These are phyloP conservation scores for Lithophane ornitopus DNA, from an alignment of 2,888 invertebrate species.

Conservation along the genomic window DNA sequence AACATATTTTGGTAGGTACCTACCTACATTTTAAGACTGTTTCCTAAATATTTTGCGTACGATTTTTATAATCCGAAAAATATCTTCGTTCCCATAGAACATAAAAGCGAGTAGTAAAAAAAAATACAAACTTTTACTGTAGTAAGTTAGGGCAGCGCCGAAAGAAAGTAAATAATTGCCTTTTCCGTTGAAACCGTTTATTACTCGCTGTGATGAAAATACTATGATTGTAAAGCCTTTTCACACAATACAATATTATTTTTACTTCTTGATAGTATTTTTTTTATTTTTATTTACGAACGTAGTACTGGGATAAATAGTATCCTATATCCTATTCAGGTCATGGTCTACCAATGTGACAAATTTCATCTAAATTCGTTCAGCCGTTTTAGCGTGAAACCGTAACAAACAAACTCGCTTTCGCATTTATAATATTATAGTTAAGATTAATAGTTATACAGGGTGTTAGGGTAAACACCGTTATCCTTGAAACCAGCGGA, in stretches of 20 bases:
- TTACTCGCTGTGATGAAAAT: constrained; percentile 44
- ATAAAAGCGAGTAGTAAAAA: background rate
- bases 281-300: background rate
- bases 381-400: too few species aligned
- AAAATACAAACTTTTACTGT: constrained; percentile 7
- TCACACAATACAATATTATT: constrained; percentile 18
- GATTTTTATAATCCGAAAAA: background rate
- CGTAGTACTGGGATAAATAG: too few species aligned
- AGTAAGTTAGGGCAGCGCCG: constrained; percentile 20
- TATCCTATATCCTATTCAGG: too few species aligned
- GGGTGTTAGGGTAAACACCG: too few species aligned
- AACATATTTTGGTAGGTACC: too few species aligned
- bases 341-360: too few species aligned
- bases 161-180: constrained; percentile 44
- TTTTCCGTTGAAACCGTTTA: constrained; percentile 36
- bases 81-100: background rate
- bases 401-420: too few species aligned
- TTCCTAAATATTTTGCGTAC: background rate
- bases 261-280: background rate
- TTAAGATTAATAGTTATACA: too few species aligned
- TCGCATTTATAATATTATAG: too few species aligned
- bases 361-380: too few species aligned
- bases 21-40: background rate
- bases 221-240: constrained; percentile 31
- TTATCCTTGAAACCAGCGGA: too few species aligned